Evolutionary conservation across 2,113 vertebrate species (phyloP).

Genomic region (Phrynosoma blainvillii): DNA sequence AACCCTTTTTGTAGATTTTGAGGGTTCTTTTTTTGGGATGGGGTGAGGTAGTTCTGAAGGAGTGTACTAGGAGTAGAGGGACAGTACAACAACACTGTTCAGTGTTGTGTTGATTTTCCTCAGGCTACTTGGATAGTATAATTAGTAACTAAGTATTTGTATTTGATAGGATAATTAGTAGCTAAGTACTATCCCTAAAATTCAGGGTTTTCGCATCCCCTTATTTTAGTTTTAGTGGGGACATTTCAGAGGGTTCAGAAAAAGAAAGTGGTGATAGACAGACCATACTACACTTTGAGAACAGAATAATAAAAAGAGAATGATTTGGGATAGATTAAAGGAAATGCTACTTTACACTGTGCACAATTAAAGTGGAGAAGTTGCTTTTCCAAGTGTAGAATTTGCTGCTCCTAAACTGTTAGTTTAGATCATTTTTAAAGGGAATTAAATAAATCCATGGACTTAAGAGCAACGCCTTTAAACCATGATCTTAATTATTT

Average conservation of each 20-base stretch:
- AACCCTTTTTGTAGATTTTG: too few species aligned
- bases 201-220: neutral
- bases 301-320: neutral
- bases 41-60: too few species aligned
- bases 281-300: neutral
- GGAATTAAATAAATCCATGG: neutral
- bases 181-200: neutral
- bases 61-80: neutral
- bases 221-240: neutral
- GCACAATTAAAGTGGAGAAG: too few species aligned
- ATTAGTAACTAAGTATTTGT: neutral
- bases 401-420: neutral
- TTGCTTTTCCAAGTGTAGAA: neutral
- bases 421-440: neutral
- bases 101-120: neutral
- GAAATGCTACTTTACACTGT: neutral
- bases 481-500: neutral
- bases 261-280: neutral
- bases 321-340: neutral
- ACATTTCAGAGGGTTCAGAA: neutral
- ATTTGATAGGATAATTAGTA: neutral
- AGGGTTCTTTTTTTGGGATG: too few species aligned
- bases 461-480: neutral
- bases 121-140: neutral
- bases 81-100: too few species aligned